Evolutionary conservation across 2,113 vertebrate genomes (phyloP).

Genomic region (Choloepus hoffmanni): DNA sequence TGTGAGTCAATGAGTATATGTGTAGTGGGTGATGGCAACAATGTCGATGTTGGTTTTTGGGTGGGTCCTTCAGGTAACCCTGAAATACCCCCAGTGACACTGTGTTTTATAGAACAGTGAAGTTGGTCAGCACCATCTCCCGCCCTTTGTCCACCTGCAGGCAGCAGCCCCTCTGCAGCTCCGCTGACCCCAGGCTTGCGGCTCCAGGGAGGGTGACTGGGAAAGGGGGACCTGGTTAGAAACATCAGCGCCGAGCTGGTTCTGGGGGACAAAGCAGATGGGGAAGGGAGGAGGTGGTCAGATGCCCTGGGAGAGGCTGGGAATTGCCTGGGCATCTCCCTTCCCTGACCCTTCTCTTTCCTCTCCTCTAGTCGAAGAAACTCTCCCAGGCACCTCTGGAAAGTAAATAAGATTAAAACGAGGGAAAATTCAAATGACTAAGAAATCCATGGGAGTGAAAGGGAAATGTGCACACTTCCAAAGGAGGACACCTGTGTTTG

Average conservation of each 20-base stretch:
- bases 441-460: background rate
- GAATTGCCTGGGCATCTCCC: background rate
- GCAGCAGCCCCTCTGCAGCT: background rate
- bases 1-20: no score
- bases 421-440: background rate
- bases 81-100: background rate
- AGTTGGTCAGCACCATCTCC: background rate
- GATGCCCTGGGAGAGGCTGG: no score
- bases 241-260: background rate
- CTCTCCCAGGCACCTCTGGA: background rate
- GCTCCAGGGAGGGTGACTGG: background rate
- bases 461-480: background rate
- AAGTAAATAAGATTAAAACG: background rate
- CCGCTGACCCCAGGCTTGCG: background rate
- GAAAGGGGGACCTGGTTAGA: background rate
- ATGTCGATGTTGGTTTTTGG: no score
- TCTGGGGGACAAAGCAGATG: background rate
- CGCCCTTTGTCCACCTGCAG: background rate
- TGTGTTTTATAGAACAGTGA: background rate
- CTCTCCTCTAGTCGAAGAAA: background rate
- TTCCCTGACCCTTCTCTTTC: background rate
- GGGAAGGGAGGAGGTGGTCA: background rate
- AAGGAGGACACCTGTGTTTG: background rate
- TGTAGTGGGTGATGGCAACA: no score
- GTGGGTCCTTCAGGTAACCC: background rate